These are phyloP conservation scores for Amyelois transitella DNA, from an alignment of 1,140 invertebrate species.

Conservation along the genomic window DNA sequence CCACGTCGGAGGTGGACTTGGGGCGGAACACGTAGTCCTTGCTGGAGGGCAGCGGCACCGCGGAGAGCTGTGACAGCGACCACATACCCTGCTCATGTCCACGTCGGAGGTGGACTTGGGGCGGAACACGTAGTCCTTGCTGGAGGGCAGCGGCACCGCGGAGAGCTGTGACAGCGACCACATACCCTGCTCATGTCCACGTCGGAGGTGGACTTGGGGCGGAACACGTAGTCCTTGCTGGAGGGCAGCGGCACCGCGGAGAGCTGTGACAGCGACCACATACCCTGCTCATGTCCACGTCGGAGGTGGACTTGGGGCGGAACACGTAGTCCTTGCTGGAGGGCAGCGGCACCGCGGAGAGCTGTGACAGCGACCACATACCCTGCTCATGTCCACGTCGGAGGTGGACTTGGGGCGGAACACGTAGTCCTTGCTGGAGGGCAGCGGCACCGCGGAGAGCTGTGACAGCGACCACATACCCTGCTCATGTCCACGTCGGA, in stretches of 20 bases:
- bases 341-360: too few relatives aligned
- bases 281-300: background rate
- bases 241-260: background rate
- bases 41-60: background rate
- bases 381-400: background rate
- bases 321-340: background rate
- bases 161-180: background rate
- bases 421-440: background rate
- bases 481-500: background rate
- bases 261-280: background rate
- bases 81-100: background rate
- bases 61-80: background rate
- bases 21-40: background rate
- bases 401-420: background rate
- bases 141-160: background rate
- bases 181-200: too few relatives aligned
- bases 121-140: background rate
- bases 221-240: background rate
- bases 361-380: too few relatives aligned
- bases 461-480: background rate
- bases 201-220: too few relatives aligned
- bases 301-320: background rate
- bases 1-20: background rate
- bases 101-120: background rate
- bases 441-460: background rate